A percentile compares a stretch with the other conserved stretches of the same genome.
Conservation (phyloP, 1,140 invertebrate genomes). For the Drosophila paulistorum region DNA sequence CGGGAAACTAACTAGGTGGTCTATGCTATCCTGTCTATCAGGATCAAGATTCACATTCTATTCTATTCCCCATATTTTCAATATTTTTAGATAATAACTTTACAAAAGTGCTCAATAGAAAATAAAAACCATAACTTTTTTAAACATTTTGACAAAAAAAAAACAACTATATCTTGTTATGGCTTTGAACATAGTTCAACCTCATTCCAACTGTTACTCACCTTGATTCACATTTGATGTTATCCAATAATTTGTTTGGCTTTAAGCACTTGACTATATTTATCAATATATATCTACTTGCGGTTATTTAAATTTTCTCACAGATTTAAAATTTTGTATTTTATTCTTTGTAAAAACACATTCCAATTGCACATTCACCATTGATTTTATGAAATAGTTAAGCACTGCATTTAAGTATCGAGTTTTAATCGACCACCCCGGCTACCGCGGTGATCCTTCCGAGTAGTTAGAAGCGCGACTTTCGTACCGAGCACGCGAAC, state of each 20-base stretch:
- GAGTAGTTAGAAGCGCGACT: slow-evolving; percentile 50
- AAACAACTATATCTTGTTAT: too few relatives aligned
- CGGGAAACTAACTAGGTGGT: too few relatives aligned
- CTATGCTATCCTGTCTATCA: too few relatives aligned
- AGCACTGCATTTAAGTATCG: background rate
- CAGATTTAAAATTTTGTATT: background rate
- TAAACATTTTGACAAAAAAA: too few relatives aligned
- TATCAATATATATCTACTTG: background rate
- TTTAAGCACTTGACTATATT: slow-evolving; percentile 17
- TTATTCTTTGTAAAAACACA: slow-evolving; percentile 7
- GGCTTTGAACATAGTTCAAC: too few relatives aligned
- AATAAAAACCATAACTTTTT: too few relatives aligned
- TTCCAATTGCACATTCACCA: slow-evolving; percentile 41
- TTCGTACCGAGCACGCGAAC: slow-evolving; percentile 49
- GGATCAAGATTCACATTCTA: too few relatives aligned
- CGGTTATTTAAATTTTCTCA: background rate
- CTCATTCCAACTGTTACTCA: background rate
- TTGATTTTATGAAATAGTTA: slow-evolving; percentile 3
- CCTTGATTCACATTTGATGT: background rate
- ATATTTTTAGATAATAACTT: too few relatives aligned
- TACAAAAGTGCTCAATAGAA: too few relatives aligned
- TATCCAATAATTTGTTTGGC: background rate
- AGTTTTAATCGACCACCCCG: slow-evolving; percentile 5
- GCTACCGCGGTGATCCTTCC: slow-evolving; percentile 12
- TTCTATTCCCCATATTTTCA: too few relatives aligned